A percentile compares a stretch with the other conserved stretches of the same genome.
phyloP scores from a whole-genome alignment of 1,140 invertebrate species.

The Leptinotarsa defecta region DNA sequence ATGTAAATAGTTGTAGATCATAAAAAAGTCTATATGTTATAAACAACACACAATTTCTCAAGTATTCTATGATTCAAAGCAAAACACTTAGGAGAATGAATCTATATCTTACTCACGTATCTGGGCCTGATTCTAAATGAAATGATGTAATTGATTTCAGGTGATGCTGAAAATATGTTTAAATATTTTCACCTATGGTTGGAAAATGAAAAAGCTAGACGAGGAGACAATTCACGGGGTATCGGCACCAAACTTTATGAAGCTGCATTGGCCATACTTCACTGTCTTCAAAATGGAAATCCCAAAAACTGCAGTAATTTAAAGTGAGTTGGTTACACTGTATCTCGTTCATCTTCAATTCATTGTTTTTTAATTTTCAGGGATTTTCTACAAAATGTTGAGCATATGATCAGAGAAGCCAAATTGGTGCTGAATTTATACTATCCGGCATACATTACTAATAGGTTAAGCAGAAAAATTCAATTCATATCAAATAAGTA shows the following conservation, averaged over 20 bases:
- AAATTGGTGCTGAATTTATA: constrained; percentile 45
- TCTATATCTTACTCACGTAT: too few species aligned
- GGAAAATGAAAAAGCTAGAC: constrained; percentile 43
- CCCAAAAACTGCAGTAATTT: constrained; percentile 44
- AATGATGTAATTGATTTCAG: constrained; percentile 23
- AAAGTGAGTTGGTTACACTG: constrained; percentile 33
- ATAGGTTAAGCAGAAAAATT: constrained; percentile 46
- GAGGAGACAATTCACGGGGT: constrained; percentile 41
- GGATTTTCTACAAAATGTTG: constrained; percentile 42
- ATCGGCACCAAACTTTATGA: constrained; percentile 47
- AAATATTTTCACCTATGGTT: constrained; percentile 48
- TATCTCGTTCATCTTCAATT: neutral
- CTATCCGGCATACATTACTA: constrained; percentile 46
- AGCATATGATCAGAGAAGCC: constrained; percentile 46
- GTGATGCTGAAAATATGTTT: constrained; percentile 45
- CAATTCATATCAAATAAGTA: constrained; percentile 46
- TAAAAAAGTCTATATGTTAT: too few species aligned
- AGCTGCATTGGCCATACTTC: constrained; percentile 45
- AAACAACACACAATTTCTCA: too few species aligned
- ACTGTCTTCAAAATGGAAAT: constrained; percentile 41
- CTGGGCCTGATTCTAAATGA: too few species aligned
- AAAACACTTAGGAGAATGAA: too few species aligned
- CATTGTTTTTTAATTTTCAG: constrained; percentile 36
- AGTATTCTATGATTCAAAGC: too few species aligned
- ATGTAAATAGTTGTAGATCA: too few species aligned